Conservation (phyloP, 2,797 vertebrate species). For the Remorina albescens region DNA sequence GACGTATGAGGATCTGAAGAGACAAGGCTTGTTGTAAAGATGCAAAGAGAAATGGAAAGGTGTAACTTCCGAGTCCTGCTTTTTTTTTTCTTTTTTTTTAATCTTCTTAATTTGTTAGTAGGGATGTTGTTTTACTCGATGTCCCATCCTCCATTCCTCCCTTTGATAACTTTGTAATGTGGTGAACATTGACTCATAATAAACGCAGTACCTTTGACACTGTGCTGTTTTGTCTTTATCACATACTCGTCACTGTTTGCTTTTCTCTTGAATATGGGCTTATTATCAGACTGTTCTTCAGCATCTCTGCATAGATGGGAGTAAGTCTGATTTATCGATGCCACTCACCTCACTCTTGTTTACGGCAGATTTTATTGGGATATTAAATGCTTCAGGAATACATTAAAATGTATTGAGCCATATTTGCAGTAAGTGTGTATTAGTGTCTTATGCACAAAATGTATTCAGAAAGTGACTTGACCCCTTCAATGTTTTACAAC, state of each 20-base stretch:
- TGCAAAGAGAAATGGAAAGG: background rate
- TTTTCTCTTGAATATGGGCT: background rate
- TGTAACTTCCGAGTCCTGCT: background rate
- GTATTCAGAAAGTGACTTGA: too few relatives aligned
- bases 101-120: conserved; percentile 63
- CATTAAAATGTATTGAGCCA: background rate
- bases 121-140: conserved; percentile 52
- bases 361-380: conserved; percentile 5
- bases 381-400: conserved; percentile 12
- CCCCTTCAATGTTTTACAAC: too few relatives aligned
- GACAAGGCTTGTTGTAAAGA: conserved; percentile 93
- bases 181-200: conserved; percentile 60
- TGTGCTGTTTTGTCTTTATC: background rate
- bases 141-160: conserved; percentile 9
- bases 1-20: conserved; percentile 97
- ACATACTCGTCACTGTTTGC: background rate
- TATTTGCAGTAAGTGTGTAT: too few relatives aligned
- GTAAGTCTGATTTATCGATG: conserved; percentile 6
- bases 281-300: background rate
- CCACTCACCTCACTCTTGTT: conserved; percentile 11
- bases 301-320: too few relatives aligned
- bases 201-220: conserved; percentile 64
- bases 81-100: conserved; percentile 45
- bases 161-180: conserved; percentile 61
- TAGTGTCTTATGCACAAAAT: too few relatives aligned